Conservation (phyloP, 2,797 vertebrate genomes). For the Diplodus sargus region DNA sequence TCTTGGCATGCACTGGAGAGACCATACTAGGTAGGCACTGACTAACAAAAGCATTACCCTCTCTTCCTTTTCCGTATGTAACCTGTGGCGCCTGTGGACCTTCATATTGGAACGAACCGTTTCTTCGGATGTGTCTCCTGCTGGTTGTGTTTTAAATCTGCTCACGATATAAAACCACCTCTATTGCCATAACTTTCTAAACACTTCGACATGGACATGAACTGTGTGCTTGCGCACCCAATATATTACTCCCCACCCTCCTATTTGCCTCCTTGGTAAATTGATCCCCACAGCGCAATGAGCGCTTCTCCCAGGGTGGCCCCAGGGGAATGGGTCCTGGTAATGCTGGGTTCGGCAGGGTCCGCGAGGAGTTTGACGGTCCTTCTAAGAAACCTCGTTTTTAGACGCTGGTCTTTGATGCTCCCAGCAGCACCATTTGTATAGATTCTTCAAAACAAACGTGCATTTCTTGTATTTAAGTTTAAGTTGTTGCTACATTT, state of each 20-base stretch:
- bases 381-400: constrained; percentile 98
- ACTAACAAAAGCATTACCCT: constrained; percentile 99
- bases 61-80: constrained; percentile 99
- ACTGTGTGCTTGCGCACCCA: constrained; percentile 82
- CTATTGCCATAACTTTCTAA: constrained; percentile 50
- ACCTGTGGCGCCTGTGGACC: constrained; percentile 99
- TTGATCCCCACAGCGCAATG: constrained; percentile 91
- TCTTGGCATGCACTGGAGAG: constrained; percentile 86
- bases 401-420: constrained; percentile 83
- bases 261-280: constrained; percentile 60
- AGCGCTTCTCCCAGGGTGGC: constrained; percentile 96
- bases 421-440: constrained; percentile 77
- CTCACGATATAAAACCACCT: constrained; percentile 71
- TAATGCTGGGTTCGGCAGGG: constrained; percentile 93
- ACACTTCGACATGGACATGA: constrained; percentile 81
- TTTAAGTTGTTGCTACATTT: constrained; percentile 92
- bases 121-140: constrained; percentile 92
- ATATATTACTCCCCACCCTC: constrained; percentile 63
- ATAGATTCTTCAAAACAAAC: constrained; percentile 73
- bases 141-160: constrained; percentile 81
- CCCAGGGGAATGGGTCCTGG: constrained; percentile 93
- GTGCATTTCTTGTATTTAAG: constrained; percentile 86
- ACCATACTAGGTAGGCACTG: constrained; percentile 84
- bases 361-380: constrained; percentile 98
- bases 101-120: constrained; percentile 99